These are phyloP conservation scores for Hafferia zeledoni DNA, from an alignment of 2,797 vertebrate species.

Conservation along the genomic window DNA sequence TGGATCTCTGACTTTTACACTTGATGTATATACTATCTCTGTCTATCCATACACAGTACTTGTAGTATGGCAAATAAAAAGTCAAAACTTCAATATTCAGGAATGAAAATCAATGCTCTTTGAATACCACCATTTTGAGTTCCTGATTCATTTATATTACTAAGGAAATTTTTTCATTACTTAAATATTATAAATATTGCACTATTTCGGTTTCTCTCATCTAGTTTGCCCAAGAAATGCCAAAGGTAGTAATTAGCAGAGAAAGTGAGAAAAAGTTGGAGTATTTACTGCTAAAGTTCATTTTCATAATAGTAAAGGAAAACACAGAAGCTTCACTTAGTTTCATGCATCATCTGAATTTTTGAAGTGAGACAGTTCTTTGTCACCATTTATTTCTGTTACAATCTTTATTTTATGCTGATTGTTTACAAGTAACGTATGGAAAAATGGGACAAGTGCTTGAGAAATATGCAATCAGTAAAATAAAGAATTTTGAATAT, in stretches of 20 bases:
- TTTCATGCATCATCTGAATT: neutral
- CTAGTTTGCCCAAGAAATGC: neutral
- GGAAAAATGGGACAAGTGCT: neutral
- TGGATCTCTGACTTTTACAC: neutral
- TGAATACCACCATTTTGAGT: neutral
- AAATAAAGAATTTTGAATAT: neutral
- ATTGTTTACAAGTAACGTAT: neutral
- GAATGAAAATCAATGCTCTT: neutral
- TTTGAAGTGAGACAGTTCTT: neutral
- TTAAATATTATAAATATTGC: neutral
- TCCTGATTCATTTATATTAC: neutral
- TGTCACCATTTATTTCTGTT: neutral
- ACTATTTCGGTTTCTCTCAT: neutral
- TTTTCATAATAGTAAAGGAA: neutral
- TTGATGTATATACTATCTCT: neutral
- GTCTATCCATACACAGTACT: neutral
- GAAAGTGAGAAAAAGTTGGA: neutral
- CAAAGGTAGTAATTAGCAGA: neutral
- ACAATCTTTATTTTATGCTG: neutral
- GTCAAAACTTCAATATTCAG: neutral
- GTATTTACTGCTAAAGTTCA: neutral
- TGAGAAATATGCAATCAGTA: neutral
- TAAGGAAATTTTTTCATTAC: neutral
- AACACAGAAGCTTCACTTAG: neutral
- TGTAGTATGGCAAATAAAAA: accelerated